A percentile compares a stretch with the other conserved stretches of the same genome.
phyloP scores from a whole-genome alignment of 2,888 invertebrate species.

The Lasioglossum lativentre region DNA sequence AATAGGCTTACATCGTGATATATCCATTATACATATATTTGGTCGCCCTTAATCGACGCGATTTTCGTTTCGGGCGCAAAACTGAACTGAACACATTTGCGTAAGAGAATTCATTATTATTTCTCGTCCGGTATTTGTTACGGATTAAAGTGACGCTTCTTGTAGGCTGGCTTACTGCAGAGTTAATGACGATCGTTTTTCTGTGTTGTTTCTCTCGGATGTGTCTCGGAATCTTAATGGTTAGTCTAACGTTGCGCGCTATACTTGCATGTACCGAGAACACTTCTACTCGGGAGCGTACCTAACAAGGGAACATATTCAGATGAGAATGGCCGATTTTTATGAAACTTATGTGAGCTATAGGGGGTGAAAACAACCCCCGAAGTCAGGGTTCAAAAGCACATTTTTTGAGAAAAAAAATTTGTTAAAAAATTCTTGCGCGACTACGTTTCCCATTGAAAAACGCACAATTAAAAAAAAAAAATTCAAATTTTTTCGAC shows the following conservation, averaged over 20 bases:
- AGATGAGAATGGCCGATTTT: no score
- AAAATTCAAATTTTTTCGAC: no score
- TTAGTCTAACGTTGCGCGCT: constrained; percentile 43
- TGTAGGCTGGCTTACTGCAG: constrained; percentile 59
- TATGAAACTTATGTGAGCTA: no score
- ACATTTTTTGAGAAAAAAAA: no score
- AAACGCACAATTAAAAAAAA: no score
- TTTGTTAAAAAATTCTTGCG: no score
- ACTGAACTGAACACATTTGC: constrained; percentile 64
- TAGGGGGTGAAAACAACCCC: no score
- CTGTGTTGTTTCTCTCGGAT: constrained; percentile 20
- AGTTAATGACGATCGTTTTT: constrained; percentile 59
- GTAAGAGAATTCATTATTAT: constrained; percentile 16
- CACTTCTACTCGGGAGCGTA: no score
- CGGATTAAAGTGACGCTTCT: neutral
- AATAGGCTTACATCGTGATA: constrained; percentile 16
- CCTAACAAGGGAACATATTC: no score
- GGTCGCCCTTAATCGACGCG: neutral
- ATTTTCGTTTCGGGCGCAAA: constrained; percentile 12
- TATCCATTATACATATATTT: no score
- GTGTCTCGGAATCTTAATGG: constrained; percentile 54
- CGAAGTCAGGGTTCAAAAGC: no score
- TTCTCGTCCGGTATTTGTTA: neutral
- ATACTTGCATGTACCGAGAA: constrained; percentile 35
- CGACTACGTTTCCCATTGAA: no score